Evolutionary conservation across 2,797 vertebrate species (phyloP).

Genomic region (Eremophila alpestris): DNA sequence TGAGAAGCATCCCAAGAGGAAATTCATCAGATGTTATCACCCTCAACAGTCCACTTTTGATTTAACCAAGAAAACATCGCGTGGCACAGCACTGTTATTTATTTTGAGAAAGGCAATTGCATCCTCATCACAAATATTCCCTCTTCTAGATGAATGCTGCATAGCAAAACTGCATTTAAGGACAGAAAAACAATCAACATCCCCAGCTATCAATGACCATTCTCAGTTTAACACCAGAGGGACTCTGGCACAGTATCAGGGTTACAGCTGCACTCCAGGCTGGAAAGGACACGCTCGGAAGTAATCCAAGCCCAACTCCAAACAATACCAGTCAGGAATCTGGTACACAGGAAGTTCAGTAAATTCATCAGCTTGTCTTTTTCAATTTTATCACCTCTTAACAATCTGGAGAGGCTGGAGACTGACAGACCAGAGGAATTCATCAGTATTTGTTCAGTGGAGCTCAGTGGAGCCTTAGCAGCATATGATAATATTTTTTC

Average conservation of each 20-base stretch:
- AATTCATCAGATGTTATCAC: not conserved
- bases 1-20: not conserved
- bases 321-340: not conserved
- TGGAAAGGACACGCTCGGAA: not conserved
- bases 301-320: not conserved
- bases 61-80: not conserved
- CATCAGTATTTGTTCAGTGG: not conserved
- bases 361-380: not conserved
- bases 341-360: not conserved
- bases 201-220: not conserved
- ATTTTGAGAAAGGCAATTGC: not conserved
- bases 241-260: not conserved
- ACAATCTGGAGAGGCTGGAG: not conserved
- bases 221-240: not conserved
- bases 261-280: not conserved
- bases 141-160: not conserved
- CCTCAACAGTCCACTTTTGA: not conserved
- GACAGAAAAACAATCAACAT: not conserved
- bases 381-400: not conserved
- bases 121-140: not conserved
- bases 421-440: not conserved
- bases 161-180: not conserved
- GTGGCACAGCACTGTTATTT: not conserved
- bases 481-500: fast-evolving
- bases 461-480: not conserved